Evolutionary conservation across 2,888 invertebrate species (phyloP).

Genomic region (Pseudococcus viburni): DNA sequence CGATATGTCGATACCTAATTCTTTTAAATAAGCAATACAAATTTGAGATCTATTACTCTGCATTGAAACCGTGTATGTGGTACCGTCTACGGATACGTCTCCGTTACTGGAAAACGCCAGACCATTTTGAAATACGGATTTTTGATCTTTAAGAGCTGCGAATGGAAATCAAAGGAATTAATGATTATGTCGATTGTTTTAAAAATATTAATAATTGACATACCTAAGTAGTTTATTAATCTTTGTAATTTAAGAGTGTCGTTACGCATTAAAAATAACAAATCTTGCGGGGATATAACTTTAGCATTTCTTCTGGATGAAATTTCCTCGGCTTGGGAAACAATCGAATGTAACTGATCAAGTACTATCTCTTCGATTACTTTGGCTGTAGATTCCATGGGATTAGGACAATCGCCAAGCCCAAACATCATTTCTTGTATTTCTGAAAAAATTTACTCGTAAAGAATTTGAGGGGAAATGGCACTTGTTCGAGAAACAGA

Average conservation of each 20-base stretch:
- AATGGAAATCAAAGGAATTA: neutral
- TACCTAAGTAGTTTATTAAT: conserved; percentile 80
- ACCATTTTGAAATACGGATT: conserved; percentile 63
- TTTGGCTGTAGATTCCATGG: conserved; percentile 85
- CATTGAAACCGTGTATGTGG: conserved; percentile 50
- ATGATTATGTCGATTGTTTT: neutral
- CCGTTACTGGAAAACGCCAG: conserved; percentile 54
- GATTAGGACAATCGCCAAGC: conserved; percentile 90
- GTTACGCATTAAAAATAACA: conserved; percentile 87
- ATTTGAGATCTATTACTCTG: conserved; percentile 65
- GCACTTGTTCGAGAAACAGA: neutral
- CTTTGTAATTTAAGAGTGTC: conserved; percentile 84
- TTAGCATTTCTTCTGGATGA: conserved; percentile 76
- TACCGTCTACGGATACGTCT: conserved; percentile 48
- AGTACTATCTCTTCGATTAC: conserved; percentile 88
- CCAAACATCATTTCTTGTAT: conserved; percentile 92
- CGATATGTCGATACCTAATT: conserved; percentile 72
- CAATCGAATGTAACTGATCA: conserved; percentile 83
- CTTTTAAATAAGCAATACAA: conserved; percentile 71
- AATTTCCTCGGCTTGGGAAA: conserved; percentile 82
- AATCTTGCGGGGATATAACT: conserved; percentile 78
- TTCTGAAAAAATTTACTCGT: conserved; percentile 73
- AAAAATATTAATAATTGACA: conserved; percentile 66
- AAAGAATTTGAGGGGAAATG: neutral
- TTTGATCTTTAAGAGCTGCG: conserved; percentile 59